phyloP scores from a whole-genome alignment of 2,888 invertebrate genomes.

The Callimorpha dominula region DNA sequence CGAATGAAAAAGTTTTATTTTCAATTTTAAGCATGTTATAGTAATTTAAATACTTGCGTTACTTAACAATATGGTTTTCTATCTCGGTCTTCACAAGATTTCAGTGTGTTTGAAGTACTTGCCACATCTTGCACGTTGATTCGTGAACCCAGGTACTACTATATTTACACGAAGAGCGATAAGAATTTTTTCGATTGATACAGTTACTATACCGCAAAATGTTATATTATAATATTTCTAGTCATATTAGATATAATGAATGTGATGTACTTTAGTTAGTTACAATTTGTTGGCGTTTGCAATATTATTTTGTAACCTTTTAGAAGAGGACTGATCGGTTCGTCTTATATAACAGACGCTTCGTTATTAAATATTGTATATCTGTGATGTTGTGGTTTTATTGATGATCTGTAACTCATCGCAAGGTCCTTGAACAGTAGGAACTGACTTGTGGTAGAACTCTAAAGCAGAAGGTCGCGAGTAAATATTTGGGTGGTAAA shows the following conservation, averaged over 20 bases:
- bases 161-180: background rate
- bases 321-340: conserved; percentile 59
- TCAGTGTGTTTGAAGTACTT: background rate
- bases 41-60: background rate
- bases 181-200: background rate
- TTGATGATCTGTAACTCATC: conserved; percentile 3
- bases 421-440: background rate
- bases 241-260: conserved; percentile 56
- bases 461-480: too few relatives aligned
- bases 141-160: background rate
- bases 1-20: background rate
- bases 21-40: background rate
- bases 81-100: background rate
- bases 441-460: too few relatives aligned
- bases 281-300: conserved; percentile 56
- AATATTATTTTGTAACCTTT: conserved; percentile 54
- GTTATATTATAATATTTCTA: conserved; percentile 43
- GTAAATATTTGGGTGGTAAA: too few relatives aligned
- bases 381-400: conserved; percentile 59
- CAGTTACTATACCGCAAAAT: conserved; percentile 17
- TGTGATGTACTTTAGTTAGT: conserved; percentile 63
- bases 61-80: background rate
- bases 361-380: conserved; percentile 71
- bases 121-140: background rate
- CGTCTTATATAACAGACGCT: conserved; percentile 73